Base-by-base conservation (phyloP, 2,797 vertebrate species). In the Varecia variegata region DNA sequence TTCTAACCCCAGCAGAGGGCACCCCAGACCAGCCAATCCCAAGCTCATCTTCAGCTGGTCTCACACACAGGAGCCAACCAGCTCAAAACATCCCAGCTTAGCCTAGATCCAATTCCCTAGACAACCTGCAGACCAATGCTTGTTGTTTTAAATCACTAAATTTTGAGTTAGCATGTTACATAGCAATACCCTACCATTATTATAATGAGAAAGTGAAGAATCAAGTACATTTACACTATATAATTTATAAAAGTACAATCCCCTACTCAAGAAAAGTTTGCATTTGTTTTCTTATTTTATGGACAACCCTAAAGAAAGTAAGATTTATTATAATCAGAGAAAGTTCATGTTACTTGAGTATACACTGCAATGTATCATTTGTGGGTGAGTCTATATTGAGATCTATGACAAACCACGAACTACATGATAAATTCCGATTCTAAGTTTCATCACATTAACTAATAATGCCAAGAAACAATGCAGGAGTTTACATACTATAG, bases 321-420 rank as follows among this genome's bases (percentile, higher is more conserved):
- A 65, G 92, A 71, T 83, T 94, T 85, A 62, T 77, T 83, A 83
- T 56, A 58, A 87, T 83, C 58, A 95, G 25, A 87, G 77, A 83
- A 82, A 94, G 45, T 18, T 8, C 8, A 17, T 40, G 32, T 71
- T 67, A 54, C 27, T 43, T 23, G 47, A 90, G 14, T 45, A 84
- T 93, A 81, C 11, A 70, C 1, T 17, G 9, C n/a, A 77, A 65
- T 79, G 7, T 71, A 56, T 74, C 23, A 79, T 67, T 96, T 74
- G n/a, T 92, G 73, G 4, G 7, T 70, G 7, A 17, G 2, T 74
- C 17, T 95, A 13, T 83, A 81, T 67, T 74, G n/a, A 91, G 52
- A 90, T 71, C 35, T 73, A 76, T 50, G 65, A 60, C 8, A 84
- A 30, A 43, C 1, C 10, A 52, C 30, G 5, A 88, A 85, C 71